Percentiles rank a stretch among this genome's conserved stretches.
phyloP scores from a whole-genome alignment of 2,888 invertebrate species.

The Hydroisotoma schaefferi region DNA sequence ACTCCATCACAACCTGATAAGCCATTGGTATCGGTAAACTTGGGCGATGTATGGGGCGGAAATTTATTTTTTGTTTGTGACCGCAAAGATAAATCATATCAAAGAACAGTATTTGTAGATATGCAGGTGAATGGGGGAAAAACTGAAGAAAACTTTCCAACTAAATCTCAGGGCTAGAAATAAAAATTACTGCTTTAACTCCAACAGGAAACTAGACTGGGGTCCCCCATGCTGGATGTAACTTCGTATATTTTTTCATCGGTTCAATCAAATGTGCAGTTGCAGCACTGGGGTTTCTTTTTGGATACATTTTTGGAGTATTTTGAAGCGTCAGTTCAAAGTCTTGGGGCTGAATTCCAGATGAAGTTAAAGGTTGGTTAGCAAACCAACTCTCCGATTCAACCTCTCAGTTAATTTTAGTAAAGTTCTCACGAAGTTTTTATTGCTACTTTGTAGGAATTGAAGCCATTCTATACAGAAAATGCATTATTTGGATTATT shows the following conservation, averaged over 20 bases:
- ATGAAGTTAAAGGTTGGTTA: conserved; percentile 8
- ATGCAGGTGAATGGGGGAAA: not conserved
- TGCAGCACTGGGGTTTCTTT: conserved; percentile 8
- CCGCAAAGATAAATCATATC: not conserved
- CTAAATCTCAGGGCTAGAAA: not conserved
- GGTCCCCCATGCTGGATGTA: conserved; percentile 16
- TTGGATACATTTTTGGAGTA: conserved; percentile 12
- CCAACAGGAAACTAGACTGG: conserved; percentile 1
- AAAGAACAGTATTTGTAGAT: not conserved
- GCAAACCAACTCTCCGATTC: not conserved
- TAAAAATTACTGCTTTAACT: not conserved
- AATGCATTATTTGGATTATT: conserved; percentile 12
- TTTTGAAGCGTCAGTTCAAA: conserved; percentile 2
- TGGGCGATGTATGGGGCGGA: conserved; percentile 17
- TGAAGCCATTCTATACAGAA: conserved; percentile 4
- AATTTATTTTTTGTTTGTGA: conserved; percentile 13
- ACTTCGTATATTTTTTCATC: conserved; percentile 10
- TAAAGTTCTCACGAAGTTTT: not conserved
- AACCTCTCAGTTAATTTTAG: not conserved
- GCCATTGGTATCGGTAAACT: not conserved
- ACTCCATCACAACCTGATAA: conserved; percentile 3
- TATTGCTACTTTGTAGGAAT: conserved; percentile 1
- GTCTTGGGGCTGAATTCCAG: not conserved
- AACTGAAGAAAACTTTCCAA: not conserved
- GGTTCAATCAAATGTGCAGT: not conserved